Evolutionary conservation across 2,797 vertebrate genomes (phyloP), one percentile per base, ranked within the genome.

Genomic region (Sebastiscus albofasciatus): DNA sequence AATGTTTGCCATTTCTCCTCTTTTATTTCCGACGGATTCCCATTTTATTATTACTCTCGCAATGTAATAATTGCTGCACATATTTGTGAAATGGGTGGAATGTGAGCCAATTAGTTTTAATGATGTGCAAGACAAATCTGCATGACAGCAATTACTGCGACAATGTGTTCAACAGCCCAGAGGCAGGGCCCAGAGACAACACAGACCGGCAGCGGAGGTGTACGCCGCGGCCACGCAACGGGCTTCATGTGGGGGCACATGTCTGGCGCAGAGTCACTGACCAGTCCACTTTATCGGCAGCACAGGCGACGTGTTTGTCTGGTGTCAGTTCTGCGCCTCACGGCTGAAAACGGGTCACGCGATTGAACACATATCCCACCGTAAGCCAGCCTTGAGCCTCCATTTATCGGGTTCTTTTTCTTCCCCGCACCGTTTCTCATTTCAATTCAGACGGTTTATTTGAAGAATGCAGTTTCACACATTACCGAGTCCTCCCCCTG

Each of bases 21-120:
- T 87, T 96, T 94, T 92, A 93, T 94, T 92, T 94, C 91, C 46
- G 72, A 92, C 64, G 79, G 86, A 94, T 95, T 93, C 87, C 89
- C 90, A 76, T 93, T 94, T 94, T 94, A 93, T 94, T 91, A 92
- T 93, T 84, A 93, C 88, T 92, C 87, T 87, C 58, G 85, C 91
- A 89, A 94, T 92, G 90, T 91, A 93, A 92, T 94, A 95, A 95
- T 95, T 93, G 92, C 92, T 84, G 84, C 73, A 54, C 94, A 94
- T 96, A 92, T 95, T 96, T 95, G 87, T 83, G 87, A 94, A 95
- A 95, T 91, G 92, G 90, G 79, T 92, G 94, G 95, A 96, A 96
- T 96, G 95, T 6, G 84, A 94, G 92, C 94, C 95, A 96, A 96
- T 96, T 96, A 96, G 90, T 96, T 96, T 96, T 96, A 96, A 96